Evolutionary conservation across 2,888 invertebrate genomes (phyloP), one percentile per base, ranked within the genome.

Genomic region (Archips xylosteana): DNA sequence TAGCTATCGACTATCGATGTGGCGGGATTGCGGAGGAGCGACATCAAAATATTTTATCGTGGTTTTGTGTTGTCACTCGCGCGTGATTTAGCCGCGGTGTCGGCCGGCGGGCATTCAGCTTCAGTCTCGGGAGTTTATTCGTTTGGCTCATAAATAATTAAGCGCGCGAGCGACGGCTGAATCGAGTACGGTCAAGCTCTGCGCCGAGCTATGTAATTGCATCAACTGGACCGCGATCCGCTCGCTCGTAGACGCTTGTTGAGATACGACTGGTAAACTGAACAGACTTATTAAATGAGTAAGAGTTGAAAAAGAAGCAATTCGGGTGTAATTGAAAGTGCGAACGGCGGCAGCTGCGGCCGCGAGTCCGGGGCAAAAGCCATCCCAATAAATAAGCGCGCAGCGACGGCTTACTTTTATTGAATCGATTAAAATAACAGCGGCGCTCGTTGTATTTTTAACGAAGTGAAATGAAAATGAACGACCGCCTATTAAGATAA

Each of bases 1-100:
- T 70, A 73, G 34, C 57, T 59, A 76, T 68, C 70, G 65, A 70
- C 42, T 78, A 79, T 78, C 81, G 79, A 78, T 76, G 78, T 79
- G 77, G 79, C 63, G 45, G 49, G 36, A 49, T 49, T 42, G 60
- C 39, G 51, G 39, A 39, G 10, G 8, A 76, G 75, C 78, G 76
- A 78, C 77, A 80, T 81, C 77, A 80, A 75, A 74, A 79, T 78
- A 78, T 81, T 84, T 83, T 83, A 85, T 83, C 78, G 78, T 65
- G 77, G 75, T 75, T 77, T 70, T 75, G 78, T 75, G 75, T 74
- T 78, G 80, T 80, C 81, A 75, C 68, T 78, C n/a, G 79, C 81
- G 78, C 77, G 81, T 87, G 89, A 90, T 88, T 87, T 86, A 90
- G 79, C 80, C 78, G 75, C 80, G 76, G 77, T 82, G 88, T 84